Percentiles rank a stretch among this genome's conserved stretches.
phyloP scores from a whole-genome alignment of 1,140 invertebrate genomes.

The Drosophila littoralis region DNA sequence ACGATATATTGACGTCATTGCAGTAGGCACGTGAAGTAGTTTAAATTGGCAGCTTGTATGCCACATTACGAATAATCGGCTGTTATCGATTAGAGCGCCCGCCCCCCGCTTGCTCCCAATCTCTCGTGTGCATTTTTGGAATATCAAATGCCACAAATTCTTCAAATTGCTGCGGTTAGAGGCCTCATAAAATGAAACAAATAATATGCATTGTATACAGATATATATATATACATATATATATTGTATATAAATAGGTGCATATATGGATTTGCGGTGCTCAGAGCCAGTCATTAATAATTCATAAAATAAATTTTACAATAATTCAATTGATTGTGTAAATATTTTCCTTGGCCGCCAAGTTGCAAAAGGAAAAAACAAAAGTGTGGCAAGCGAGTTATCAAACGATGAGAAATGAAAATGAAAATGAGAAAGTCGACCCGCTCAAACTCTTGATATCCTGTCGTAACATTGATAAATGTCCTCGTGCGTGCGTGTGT shows the following conservation, averaged over 20 bases:
- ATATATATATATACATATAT: not conserved
- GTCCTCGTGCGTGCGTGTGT: constrained; percentile 7
- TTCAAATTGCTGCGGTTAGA: constrained; percentile 47
- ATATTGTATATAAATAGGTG: constrained; percentile 8
- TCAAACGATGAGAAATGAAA: constrained; percentile 24
- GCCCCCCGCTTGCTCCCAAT: not conserved
- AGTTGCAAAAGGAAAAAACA: constrained; percentile 5
- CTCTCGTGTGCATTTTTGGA: constrained; percentile 33
- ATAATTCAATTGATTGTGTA: constrained; percentile 80
- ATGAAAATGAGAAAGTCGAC: constrained; percentile 15
- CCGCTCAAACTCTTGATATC: constrained; percentile 16
- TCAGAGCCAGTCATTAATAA: constrained; percentile 69
- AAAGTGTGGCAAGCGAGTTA: constrained; percentile 18
- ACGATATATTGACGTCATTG: not conserved
- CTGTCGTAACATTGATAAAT: constrained; percentile 35
- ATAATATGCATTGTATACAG: constrained; percentile 8
- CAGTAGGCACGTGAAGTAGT: not conserved
- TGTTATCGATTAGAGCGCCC: not conserved
- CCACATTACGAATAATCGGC: not conserved
- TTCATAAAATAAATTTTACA: constrained; percentile 75
- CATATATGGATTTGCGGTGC: constrained; percentile 8
- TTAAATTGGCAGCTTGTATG: not conserved
- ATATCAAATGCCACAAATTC: constrained; percentile 50
- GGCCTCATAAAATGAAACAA: constrained; percentile 42
- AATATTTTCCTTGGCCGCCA: constrained; percentile 63